Evolutionary conservation across 2,113 vertebrate species (phyloP).

Genomic region (Melanocharis versteri): DNA sequence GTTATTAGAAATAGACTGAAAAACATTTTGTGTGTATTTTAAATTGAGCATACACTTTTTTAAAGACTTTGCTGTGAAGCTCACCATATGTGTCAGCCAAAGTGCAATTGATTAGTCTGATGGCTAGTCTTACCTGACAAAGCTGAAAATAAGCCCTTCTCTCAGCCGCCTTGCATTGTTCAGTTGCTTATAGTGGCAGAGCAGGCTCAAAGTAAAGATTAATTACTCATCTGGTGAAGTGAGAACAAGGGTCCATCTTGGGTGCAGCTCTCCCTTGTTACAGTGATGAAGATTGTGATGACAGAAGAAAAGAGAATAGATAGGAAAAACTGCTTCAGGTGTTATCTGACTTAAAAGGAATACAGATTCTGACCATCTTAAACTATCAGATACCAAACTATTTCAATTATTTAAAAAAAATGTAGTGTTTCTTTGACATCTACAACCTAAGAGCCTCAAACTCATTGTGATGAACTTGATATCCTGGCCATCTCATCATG

Average conservation of each 20-base stretch:
- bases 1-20: background rate
- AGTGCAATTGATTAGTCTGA: background rate
- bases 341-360: background rate
- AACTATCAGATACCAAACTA: background rate
- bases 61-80: background rate
- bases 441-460: background rate
- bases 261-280: background rate
- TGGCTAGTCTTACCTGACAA: background rate
- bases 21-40: background rate
- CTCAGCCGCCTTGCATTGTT: background rate
- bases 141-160: background rate
- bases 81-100: background rate
- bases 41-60: background rate
- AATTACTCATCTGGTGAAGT: background rate
- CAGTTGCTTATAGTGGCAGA: background rate
- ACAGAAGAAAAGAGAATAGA: background rate
- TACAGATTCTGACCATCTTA: background rate
- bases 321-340: background rate
- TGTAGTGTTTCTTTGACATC: background rate
- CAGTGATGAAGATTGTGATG: background rate
- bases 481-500: background rate
- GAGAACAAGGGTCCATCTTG: background rate
- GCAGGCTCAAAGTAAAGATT: background rate
- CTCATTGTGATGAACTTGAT: background rate
- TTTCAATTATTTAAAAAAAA: background rate